A percentile compares a stretch with the other conserved stretches of the same genome.
Conservation (phyloP, 1,140 invertebrate genomes). For the Epicauta chinensis region DNA sequence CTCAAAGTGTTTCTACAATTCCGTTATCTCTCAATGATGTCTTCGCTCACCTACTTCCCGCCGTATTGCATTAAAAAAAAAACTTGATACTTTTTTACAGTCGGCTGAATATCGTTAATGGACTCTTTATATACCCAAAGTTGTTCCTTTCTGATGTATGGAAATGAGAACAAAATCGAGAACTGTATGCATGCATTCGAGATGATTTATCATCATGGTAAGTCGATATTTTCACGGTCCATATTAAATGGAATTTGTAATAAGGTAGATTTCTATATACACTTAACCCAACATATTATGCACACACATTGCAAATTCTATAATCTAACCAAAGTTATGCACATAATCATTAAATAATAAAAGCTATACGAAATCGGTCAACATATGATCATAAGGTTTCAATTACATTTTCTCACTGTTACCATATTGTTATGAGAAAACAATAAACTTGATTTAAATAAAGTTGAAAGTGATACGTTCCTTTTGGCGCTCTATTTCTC, state of each 20-base stretch:
- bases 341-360: too few species aligned
- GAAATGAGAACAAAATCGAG: slow-evolving; percentile 13
- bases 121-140: slow-evolving; percentile 30
- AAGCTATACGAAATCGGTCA: too few species aligned
- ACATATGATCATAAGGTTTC: too few species aligned
- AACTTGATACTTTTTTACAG: slow-evolving; percentile 41
- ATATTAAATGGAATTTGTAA: slow-evolving; percentile 16
- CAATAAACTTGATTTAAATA: too few species aligned
- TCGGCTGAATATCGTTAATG: slow-evolving; percentile 38
- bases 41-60: slow-evolving; percentile 36
- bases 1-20: slow-evolving; percentile 29
- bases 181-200: slow-evolving; percentile 13
- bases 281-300: background rate
- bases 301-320: too few species aligned
- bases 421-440: too few species aligned
- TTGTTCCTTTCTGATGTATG: slow-evolving; percentile 20
- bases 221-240: slow-evolving; percentile 20
- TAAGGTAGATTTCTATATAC: background rate
- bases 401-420: slow-evolving; percentile 2
- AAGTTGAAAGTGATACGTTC: too few species aligned
- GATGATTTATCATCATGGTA: slow-evolving; percentile 19
- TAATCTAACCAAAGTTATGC: too few species aligned
- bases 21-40: slow-evolving; percentile 36
- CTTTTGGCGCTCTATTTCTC: background rate
- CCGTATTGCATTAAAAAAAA: slow-evolving; percentile 34